phyloP scores from a whole-genome alignment of 2,797 vertebrate genomes.

The Borostomias antarcticus region DNA sequence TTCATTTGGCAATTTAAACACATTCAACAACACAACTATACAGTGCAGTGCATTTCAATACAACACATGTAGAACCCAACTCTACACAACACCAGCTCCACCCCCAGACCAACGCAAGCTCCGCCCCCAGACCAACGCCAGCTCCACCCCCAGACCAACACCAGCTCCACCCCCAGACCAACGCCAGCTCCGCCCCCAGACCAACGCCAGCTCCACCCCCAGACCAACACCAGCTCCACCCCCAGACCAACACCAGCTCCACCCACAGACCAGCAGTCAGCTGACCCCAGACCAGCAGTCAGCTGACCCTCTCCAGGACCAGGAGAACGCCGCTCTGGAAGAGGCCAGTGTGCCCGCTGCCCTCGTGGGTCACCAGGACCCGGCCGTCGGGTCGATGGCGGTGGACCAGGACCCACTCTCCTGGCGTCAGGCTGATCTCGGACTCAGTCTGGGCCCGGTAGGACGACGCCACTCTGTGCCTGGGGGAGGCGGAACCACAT shows the following conservation, averaged over 20 bases:
- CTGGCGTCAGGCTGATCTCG: conserved; percentile 78
- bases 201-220: background rate
- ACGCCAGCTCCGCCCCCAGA: background rate
- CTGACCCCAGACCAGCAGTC: conserved; percentile 45
- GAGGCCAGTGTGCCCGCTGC: conserved; percentile 76
- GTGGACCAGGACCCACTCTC: conserved; percentile 77
- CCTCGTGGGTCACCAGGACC: conserved; percentile 76
- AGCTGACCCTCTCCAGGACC: conserved; percentile 73
- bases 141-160: too few relatives aligned
- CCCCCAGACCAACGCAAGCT: background rate
- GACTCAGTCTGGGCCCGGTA: conserved; percentile 76
- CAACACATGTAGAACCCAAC: background rate
- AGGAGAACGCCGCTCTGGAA: conserved; percentile 76
- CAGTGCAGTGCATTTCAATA: background rate
- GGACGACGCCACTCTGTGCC: conserved; percentile 71
- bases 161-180: too few relatives aligned
- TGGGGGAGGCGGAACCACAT: conserved; percentile 31
- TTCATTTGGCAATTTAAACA: conserved; percentile 56
- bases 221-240: too few relatives aligned
- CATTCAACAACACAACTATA: conserved; percentile 31
- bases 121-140: too few relatives aligned
- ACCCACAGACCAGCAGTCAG: conserved; percentile 7
- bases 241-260: background rate
- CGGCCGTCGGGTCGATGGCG: conserved; percentile 75
- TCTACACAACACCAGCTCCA: background rate